These are phyloP conservation scores for Scaptodrosophila latifasciaeformis DNA, from an alignment of 2,888 invertebrate species.

Conservation along the genomic window DNA sequence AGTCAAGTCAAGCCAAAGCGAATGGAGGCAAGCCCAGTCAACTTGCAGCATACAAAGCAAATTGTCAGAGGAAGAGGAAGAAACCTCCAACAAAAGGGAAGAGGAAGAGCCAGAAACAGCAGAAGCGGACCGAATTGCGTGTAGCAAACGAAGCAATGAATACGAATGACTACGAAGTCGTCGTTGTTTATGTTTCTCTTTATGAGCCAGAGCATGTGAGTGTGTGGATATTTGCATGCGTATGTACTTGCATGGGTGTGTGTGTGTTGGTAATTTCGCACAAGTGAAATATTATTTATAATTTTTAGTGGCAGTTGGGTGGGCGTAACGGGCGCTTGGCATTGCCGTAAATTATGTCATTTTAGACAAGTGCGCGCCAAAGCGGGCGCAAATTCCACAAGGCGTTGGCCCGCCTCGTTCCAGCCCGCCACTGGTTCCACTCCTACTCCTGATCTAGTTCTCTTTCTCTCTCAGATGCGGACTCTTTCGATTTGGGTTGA, in stretches of 20 bases:
- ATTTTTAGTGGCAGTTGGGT: slow-evolving; percentile 65
- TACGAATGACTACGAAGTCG: slow-evolving; percentile 35
- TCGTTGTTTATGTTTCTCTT: slow-evolving; percentile 4
- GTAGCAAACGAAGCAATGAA: slow-evolving; percentile 50
- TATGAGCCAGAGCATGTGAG: background rate
- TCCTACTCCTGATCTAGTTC: background rate
- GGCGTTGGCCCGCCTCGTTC: no score
- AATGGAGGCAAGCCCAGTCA: background rate
- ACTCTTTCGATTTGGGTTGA: slow-evolving; percentile 66
- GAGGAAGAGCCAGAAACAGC: slow-evolving; percentile 24
- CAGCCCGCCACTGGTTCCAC: background rate
- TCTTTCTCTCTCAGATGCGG: background rate
- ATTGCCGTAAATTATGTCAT: slow-evolving; percentile 66
- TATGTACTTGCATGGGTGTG: slow-evolving; percentile 36
- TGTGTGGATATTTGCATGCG: background rate
- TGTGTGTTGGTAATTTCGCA: slow-evolving; percentile 59
- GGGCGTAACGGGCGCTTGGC: slow-evolving; percentile 64
- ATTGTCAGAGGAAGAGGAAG: background rate
- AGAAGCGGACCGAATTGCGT: slow-evolving; percentile 34
- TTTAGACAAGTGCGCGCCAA: slow-evolving; percentile 54
- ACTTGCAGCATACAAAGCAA: background rate
- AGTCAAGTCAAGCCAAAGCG: slow-evolving; percentile 9
- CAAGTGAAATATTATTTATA: slow-evolving; percentile 69
- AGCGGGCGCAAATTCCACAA: no score
- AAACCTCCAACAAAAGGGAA: background rate